phyloP scores from a whole-genome alignment of 30 jellyfish, hydroid and myxozoan species.

The Hydractinia symbiolongicarpus region DNA sequence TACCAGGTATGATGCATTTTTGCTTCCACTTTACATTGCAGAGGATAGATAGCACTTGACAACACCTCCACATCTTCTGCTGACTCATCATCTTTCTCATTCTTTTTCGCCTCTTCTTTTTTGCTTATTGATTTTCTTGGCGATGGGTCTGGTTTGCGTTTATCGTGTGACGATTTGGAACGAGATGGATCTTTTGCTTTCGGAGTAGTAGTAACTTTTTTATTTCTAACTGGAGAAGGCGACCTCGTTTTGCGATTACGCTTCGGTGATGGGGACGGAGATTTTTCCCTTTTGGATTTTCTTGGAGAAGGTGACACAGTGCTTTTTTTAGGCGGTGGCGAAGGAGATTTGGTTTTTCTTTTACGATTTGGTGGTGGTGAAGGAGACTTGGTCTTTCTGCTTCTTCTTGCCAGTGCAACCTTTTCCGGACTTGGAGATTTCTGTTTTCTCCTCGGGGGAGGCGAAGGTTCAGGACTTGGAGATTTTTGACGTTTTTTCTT shows the following conservation, averaged over 20 bases:
- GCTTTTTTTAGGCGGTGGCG: slow-evolving; percentile 6
- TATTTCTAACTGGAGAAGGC: slow-evolving; percentile 8
- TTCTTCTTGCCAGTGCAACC: slow-evolving; percentile 30
- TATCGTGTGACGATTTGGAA: background rate
- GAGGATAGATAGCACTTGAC: slow-evolving; percentile 32
- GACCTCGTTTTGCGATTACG: slow-evolving; percentile 7
- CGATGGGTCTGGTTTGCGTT: background rate
- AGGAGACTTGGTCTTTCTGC: slow-evolving; percentile 32
- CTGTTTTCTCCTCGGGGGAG: slow-evolving; percentile 20
- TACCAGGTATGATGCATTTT: slow-evolving; percentile 69
- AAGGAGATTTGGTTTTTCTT: slow-evolving; percentile 14
- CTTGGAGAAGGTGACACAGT: background rate
- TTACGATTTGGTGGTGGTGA: slow-evolving; percentile 25
- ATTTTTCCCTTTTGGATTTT: background rate
- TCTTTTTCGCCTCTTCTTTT: background rate
- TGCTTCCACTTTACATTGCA: slow-evolving; percentile 73
- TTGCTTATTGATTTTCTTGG: background rate
- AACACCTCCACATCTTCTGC: slow-evolving; percentile 10
- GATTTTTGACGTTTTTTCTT: slow-evolving; percentile 20
- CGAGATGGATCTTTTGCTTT: background rate
- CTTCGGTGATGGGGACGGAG: slow-evolving; percentile 49
- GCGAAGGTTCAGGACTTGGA: slow-evolving; percentile 23
- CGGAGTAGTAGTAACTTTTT: slow-evolving; percentile 29
- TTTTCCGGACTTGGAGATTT: slow-evolving; percentile 39
- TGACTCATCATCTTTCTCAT: background rate